Evolutionary conservation across 2,113 vertebrate species (phyloP), one percentile per base, ranked within the genome.

Genomic region (Macquaria ambigua): DNA sequence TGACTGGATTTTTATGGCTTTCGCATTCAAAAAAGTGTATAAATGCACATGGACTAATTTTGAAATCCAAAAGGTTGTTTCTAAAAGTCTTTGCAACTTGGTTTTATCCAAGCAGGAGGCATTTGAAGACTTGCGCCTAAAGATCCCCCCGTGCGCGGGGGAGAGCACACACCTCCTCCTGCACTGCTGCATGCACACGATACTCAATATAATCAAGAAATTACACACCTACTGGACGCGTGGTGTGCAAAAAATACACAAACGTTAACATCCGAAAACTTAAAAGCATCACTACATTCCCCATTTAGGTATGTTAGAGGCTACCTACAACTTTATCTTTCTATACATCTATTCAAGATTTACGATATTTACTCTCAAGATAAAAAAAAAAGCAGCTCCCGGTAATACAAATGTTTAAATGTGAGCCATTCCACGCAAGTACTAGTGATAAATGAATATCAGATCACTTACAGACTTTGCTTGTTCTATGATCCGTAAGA

Each of bases 391-490:
- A 63, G 1, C 20, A 39, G 1, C 12, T 50, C 2, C 3, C n/a
- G 28, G 23, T 0, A 55, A 16, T 3, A 66, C 3, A n/a, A 10
- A 69, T 2, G 3, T 59, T n/a, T 11, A 43, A 67, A 39, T 31
- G 15, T 21, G 5, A 81, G 14, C 1, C 2, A 68, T 34, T 14
- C 0, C 11, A 23, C 23, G 25, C 11, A 23, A 34, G 23, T 10
- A 61, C 15, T 69, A 11, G 39, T 48, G 8, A 79, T 61, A 43
- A 28, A 74, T 67, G 7, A 15, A 52, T 69, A 43, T 70, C 18
- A 37, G 2, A 16, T 39, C 56, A 93, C 93, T 93, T 91, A 90
- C 93, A 85, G 82, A 5, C 1, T 85, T 50, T 8, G 12, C 9
- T 87, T 70, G 46, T n/a, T 66, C 0, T 78, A 6, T 53, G 55